Conservation (phyloP, 2,888 invertebrate species). For the Vannuccia rotundouncinata region DNA sequence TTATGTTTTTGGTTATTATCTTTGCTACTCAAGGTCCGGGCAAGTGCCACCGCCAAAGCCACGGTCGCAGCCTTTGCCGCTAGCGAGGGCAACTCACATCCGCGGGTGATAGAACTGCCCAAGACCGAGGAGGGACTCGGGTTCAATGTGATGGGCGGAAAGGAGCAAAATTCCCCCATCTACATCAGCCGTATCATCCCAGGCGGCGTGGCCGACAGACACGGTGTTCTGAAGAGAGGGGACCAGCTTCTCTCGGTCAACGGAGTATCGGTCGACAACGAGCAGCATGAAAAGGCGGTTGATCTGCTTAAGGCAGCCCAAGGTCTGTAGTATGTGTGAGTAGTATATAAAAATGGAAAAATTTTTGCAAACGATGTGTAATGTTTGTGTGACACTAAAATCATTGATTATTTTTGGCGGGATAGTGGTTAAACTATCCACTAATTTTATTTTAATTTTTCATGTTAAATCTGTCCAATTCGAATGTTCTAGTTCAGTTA, state of each 20-base stretch:
- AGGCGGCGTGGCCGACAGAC: slow-evolving; percentile 85
- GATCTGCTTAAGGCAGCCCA: slow-evolving; percentile 92
- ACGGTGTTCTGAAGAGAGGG: slow-evolving; percentile 90
- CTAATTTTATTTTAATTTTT: too few relatives aligned
- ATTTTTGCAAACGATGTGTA: too few relatives aligned
- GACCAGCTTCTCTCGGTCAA: slow-evolving; percentile 96
- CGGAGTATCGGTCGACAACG: slow-evolving; percentile 96
- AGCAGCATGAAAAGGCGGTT: slow-evolving; percentile 97
- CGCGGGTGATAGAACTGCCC: slow-evolving; percentile 90
- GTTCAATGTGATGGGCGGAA: slow-evolving; percentile 98
- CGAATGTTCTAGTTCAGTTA: too few relatives aligned
- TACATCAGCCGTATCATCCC: slow-evolving; percentile 98
- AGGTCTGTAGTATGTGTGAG: slow-evolving; percentile 59
- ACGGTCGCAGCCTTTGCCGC: slow-evolving; percentile 78
- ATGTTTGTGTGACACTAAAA: too few relatives aligned
- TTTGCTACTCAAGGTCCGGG: too few relatives aligned
- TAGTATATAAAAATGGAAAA: too few relatives aligned
- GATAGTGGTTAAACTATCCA: too few relatives aligned
- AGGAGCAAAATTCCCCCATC: slow-evolving; percentile 97
- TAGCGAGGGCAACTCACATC: slow-evolving; percentile 97
- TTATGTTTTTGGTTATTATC: too few relatives aligned
- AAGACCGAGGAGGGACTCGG: slow-evolving; percentile 98
- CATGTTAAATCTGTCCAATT: too few relatives aligned
- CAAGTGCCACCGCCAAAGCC: slow-evolving; percentile 95
- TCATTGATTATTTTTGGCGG: too few relatives aligned